phyloP scores from a whole-genome alignment of 92 coral and sea anemone species.

The Scolanthus callimorphus region DNA sequence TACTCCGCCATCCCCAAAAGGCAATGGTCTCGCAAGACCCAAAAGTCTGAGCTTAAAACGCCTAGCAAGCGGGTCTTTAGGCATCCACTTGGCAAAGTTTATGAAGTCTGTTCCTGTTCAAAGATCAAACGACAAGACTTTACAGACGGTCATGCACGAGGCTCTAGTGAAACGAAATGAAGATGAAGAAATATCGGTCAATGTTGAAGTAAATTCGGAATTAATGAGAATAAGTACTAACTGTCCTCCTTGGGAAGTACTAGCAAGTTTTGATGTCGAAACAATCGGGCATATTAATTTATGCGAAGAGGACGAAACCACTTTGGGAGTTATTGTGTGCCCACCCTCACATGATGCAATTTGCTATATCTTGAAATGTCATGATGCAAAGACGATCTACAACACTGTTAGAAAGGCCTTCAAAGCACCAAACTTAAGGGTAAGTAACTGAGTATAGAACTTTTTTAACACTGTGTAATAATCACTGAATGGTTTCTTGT shows the following conservation, averaged over 20 bases:
- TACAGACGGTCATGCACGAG: constrained; percentile 68
- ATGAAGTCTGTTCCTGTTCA: constrained; percentile 53
- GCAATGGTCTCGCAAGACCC: constrained; percentile 47
- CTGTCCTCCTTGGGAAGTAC: constrained; percentile 90
- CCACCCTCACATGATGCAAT: constrained; percentile 66
- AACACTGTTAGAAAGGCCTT: constrained; percentile 65
- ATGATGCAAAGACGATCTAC: constrained; percentile 67
- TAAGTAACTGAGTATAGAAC: too few relatives aligned
- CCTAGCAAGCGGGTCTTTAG: constrained; percentile 50
- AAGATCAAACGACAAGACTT: constrained; percentile 72
- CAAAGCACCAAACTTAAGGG: constrained; percentile 72
- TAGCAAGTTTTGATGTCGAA: constrained; percentile 71
- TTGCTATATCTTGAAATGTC: constrained; percentile 66
- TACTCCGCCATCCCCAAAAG: constrained; percentile 43
- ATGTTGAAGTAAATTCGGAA: constrained; percentile 78
- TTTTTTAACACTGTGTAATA: too few relatives aligned
- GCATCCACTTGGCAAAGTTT: constrained; percentile 75
- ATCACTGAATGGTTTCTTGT: too few relatives aligned
- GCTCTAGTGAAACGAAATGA: constrained; percentile 47
- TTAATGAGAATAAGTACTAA: constrained; percentile 79
- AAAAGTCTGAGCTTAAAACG: constrained; percentile 52
- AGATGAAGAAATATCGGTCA: constrained; percentile 65
- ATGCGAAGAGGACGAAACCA: constrained; percentile 55
- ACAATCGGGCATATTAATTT: constrained; percentile 75
- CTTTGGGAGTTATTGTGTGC: constrained; percentile 70